Percentiles rank a stretch among this genome's conserved stretches.
Evolutionary conservation across 2,113 vertebrate genomes (phyloP).

Genomic region (Furnarius figulus): DNA sequence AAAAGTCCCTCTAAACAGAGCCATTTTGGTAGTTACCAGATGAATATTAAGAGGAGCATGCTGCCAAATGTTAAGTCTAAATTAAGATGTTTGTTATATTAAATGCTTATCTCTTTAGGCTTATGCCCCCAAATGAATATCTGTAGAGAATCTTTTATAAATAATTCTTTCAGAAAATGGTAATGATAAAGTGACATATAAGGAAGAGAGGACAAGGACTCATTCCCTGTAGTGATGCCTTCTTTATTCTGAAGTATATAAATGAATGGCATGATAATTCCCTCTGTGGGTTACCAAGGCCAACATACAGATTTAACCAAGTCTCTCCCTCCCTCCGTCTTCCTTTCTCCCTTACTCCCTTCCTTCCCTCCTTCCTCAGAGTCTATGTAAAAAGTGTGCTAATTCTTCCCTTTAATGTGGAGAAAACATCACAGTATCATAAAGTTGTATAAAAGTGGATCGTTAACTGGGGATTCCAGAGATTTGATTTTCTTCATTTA

Average conservation of each 20-base stretch:
- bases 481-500: neutral
- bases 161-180: slow-evolving; percentile 39
- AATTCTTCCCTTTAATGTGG: neutral
- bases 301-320: neutral
- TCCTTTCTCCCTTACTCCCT: neutral
- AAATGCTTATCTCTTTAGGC: slow-evolving; percentile 17
- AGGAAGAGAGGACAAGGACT: neutral
- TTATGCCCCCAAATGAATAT: neutral
- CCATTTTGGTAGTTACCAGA: neutral
- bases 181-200: neutral
- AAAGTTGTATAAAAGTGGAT: neutral
- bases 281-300: neutral
- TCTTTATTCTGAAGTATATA: neutral
- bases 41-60: neutral
- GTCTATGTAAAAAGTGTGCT: neutral
- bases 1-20: neutral
- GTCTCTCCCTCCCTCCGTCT: too few relatives aligned
- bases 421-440: neutral
- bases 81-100: slow-evolving; percentile 19
- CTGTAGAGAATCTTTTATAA: slow-evolving; percentile 15
- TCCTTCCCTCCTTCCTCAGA: neutral
- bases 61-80: neutral
- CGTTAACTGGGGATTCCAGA: neutral
- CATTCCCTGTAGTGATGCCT: neutral
- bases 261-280: neutral